Percentiles rank a stretch among this genome's conserved stretches.
Evolutionary conservation across 2,888 invertebrate genomes (phyloP).

Genomic region (Lacanobia oleracea): DNA sequence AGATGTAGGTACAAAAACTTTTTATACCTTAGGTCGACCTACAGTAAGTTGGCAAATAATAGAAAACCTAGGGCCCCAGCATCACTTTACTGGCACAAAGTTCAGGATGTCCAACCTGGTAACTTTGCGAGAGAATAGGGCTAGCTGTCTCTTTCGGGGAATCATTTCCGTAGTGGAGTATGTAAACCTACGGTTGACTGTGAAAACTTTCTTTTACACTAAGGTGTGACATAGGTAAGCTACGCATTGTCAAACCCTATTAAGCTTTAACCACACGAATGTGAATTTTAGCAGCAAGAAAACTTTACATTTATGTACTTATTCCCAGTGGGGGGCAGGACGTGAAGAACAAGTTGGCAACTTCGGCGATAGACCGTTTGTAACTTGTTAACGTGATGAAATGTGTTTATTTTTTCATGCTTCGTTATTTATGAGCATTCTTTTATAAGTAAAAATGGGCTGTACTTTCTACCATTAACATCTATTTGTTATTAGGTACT

Average conservation of each 20-base stretch:
- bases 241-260: constrained; percentile 7
- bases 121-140: neutral
- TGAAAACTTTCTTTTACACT: neutral
- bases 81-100: constrained; percentile 1
- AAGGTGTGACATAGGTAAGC: neutral
- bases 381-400: constrained; percentile 50
- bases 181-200: neutral
- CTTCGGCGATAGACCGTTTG: constrained; percentile 27
- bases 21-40: neutral
- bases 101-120: neutral
- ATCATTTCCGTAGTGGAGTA: neutral
- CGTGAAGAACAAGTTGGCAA: constrained; percentile 45
- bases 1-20: neutral
- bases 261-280: constrained; percentile 16
- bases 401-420: constrained; percentile 36
- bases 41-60: neutral
- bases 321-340: constrained; percentile 42
- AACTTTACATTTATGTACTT: constrained; percentile 24
- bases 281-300: constrained; percentile 6
- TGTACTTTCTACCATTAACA: constrained; percentile 6
- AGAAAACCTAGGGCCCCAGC: neutral
- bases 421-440: constrained; percentile 24
- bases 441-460: constrained; percentile 1
- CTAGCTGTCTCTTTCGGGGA: neutral
- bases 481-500: no score